A percentile compares a stretch with the other conserved stretches of the same genome.
These are phyloP conservation scores for Acanthoscelides obtectus DNA, from an alignment of 2,888 invertebrate species.

Conservation along the genomic window DNA sequence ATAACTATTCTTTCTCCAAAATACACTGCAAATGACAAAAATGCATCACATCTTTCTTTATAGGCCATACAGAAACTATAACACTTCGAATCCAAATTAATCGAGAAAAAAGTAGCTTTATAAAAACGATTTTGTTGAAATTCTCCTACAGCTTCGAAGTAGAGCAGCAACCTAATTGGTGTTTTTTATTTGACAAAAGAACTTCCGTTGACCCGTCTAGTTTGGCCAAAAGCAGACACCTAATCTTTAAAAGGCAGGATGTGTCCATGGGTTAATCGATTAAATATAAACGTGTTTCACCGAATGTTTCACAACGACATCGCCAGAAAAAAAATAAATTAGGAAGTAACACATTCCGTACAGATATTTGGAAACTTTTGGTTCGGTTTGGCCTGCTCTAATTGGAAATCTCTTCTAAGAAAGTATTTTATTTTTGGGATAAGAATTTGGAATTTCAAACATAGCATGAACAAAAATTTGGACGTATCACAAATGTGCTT, in stretches of 20 bases:
- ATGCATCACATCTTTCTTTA: too few relatives aligned
- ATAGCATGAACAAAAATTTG: too few relatives aligned
- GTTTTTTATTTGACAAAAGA: background rate
- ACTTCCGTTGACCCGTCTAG: background rate
- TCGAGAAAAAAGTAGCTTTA: too few relatives aligned
- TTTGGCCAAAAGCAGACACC: background rate
- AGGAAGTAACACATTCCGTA: background rate
- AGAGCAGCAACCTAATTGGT: too few relatives aligned
- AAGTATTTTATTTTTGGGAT: background rate
- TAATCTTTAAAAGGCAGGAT: background rate
- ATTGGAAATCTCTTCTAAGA: background rate
- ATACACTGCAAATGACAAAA: too few relatives aligned
- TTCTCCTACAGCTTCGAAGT: too few relatives aligned
- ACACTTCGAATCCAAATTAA: too few relatives aligned
- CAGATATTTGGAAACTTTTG: background rate
- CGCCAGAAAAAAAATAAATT: background rate
- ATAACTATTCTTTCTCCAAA: too few relatives aligned
- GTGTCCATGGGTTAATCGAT: background rate
- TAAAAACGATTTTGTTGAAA: too few relatives aligned
- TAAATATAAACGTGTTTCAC: background rate
- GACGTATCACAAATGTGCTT: too few relatives aligned
- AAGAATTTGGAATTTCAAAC: too few relatives aligned
- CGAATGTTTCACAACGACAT: background rate
- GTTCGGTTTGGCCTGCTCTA: background rate
- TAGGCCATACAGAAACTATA: too few relatives aligned